These are phyloP conservation scores for Bursaphelenchus okinawaensis DNA, from an alignment of 2,888 invertebrate species.

Conservation along the genomic window DNA sequence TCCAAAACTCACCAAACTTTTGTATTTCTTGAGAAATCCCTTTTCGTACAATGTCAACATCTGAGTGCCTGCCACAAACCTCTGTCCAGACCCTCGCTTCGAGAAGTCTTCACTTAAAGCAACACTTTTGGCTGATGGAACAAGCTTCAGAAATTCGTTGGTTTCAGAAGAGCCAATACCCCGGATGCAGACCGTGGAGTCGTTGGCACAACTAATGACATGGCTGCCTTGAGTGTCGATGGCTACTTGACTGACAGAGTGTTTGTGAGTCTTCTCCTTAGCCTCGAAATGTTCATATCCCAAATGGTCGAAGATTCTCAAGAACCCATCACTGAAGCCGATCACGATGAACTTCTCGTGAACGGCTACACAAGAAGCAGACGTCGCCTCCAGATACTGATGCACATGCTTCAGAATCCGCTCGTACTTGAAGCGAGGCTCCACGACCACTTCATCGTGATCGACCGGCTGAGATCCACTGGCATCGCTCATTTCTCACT, in stretches of 20 bases:
- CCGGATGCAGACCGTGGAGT: conserved; percentile 69
- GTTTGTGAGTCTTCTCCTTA: conserved; percentile 41
- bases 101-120: conserved; percentile 46
- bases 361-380: conserved; percentile 46
- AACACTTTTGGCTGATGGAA: conserved; percentile 35
- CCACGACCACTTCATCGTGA: background rate
- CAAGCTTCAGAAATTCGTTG: conserved; percentile 38
- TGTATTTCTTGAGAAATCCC: conserved; percentile 41
- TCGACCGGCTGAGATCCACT: background rate
- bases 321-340: conserved; percentile 43
- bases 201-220: conserved; percentile 68
- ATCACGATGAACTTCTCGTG: conserved; percentile 55
- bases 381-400: conserved; percentile 31
- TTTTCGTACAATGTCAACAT: conserved; percentile 46
- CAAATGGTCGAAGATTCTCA: conserved; percentile 51
- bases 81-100: conserved; percentile 31
- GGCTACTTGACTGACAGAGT: conserved; percentile 84
- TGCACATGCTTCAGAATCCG: conserved; percentile 34
- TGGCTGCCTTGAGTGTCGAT: conserved; percentile 89
- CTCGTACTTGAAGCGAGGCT: conserved; percentile 53
- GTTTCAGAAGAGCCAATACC: conserved; percentile 65
- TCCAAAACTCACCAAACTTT: conserved; percentile 15
- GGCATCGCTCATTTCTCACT: too few species aligned
- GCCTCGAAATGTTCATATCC: conserved; percentile 45
- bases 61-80: conserved; percentile 45